These are phyloP conservation scores for Dendroctonus ponderosae DNA, from an alignment of 1,140 invertebrate genomes.

Conservation along the genomic window DNA sequence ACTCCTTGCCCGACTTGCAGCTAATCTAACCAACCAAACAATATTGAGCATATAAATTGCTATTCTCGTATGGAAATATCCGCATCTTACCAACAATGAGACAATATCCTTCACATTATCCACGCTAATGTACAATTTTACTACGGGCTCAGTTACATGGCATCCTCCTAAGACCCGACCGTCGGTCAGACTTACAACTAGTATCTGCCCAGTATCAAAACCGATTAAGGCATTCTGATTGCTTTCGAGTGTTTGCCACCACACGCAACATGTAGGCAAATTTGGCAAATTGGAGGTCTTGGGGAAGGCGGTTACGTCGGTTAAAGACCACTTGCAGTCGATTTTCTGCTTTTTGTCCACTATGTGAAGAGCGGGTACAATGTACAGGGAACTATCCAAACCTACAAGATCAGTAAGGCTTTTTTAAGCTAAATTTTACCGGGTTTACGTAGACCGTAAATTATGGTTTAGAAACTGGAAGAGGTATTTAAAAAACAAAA, in stretches of 20 bases:
- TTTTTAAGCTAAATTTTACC: slow-evolving; percentile 10
- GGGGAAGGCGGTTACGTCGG: slow-evolving; percentile 57
- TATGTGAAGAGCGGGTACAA: slow-evolving; percentile 60
- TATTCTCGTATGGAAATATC: neutral
- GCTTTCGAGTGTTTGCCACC: slow-evolving; percentile 69
- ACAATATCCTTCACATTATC: slow-evolving; percentile 67
- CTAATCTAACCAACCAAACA: slow-evolving; percentile 59
- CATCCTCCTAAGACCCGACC: slow-evolving; percentile 65
- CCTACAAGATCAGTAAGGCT: slow-evolving; percentile 39
- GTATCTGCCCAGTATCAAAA: slow-evolving; percentile 68
- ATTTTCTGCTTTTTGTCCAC: slow-evolving; percentile 56
- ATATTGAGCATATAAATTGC: slow-evolving; percentile 1
- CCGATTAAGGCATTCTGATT: slow-evolving; percentile 68
- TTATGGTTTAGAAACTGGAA: too few species aligned
- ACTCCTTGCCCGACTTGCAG: slow-evolving; percentile 61
- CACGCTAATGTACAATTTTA: slow-evolving; percentile 62
- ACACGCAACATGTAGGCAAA: slow-evolving; percentile 60
- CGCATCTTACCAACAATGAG: slow-evolving; percentile 61
- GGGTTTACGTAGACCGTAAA: neutral
- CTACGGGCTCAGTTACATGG: slow-evolving; percentile 61
- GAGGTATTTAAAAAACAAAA: too few species aligned
- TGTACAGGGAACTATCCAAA: slow-evolving; percentile 60
- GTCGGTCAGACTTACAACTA: slow-evolving; percentile 68
- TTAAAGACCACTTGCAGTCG: slow-evolving; percentile 60
- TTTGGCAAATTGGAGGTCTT: slow-evolving; percentile 54